Evolutionary conservation across 2,888 invertebrate species (phyloP).

Genomic region (Lasioglossum zephyrum): DNA sequence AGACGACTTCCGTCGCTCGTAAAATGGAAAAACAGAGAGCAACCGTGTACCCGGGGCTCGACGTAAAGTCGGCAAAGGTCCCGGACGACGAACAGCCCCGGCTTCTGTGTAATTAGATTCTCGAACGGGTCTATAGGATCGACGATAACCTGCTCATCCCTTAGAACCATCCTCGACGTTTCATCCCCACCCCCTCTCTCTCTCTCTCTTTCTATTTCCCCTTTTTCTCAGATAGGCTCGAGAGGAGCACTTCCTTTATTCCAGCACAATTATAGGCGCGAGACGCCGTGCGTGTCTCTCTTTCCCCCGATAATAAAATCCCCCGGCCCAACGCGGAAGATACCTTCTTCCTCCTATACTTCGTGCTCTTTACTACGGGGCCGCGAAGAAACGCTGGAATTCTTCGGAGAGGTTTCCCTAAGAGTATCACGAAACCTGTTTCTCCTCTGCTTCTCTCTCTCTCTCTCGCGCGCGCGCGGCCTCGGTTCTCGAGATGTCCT

Average conservation of each 20-base stretch:
- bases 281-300: slow-evolving; percentile 1
- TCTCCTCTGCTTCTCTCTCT: neutral
- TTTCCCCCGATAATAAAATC: slow-evolving; percentile 42
- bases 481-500: slow-evolving; percentile 51
- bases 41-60: neutral
- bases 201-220: neutral
- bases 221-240: slow-evolving; percentile 14
- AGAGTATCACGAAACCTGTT: slow-evolving; percentile 49
- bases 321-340: slow-evolving; percentile 32
- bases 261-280: slow-evolving; percentile 37
- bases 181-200: neutral
- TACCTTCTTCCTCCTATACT: slow-evolving; percentile 36
- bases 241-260: slow-evolving; percentile 47
- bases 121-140: slow-evolving; percentile 42
- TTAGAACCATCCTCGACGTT: neutral
- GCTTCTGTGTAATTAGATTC: slow-evolving; percentile 63
- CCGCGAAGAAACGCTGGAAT: slow-evolving; percentile 47
- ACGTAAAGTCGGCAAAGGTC: slow-evolving; percentile 8
- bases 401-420: slow-evolving; percentile 46
- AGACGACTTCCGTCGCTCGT: slow-evolving; percentile 11
- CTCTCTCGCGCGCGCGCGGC: neutral
- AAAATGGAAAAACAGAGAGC: slow-evolving; percentile 18
- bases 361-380: slow-evolving; percentile 41
- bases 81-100: slow-evolving; percentile 37
- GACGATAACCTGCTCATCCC: slow-evolving; percentile 39